These are phyloP conservation scores for Nibea coibor DNA, from an alignment of 2,113 vertebrate species.

Conservation along the genomic window DNA sequence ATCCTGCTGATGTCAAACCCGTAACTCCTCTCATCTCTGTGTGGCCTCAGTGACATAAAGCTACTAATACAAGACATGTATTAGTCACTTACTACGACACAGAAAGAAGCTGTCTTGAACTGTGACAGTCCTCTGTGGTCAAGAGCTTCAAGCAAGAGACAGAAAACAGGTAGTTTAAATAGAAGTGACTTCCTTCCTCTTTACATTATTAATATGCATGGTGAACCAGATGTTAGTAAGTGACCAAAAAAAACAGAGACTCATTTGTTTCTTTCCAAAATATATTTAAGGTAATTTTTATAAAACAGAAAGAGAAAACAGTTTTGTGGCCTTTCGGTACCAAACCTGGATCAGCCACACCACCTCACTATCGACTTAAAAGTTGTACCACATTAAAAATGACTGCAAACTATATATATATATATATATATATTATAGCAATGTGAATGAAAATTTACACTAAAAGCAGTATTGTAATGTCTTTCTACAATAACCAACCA, in stretches of 20 bases:
- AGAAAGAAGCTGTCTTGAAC: neutral
- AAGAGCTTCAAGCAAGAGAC: neutral
- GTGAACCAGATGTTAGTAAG: too few relatives aligned
- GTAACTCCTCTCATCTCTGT: neutral
- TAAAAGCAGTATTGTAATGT: too few relatives aligned
- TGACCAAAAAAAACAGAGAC: too few relatives aligned
- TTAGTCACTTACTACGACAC: neutral
- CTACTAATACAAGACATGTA: neutral
- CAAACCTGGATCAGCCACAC: too few relatives aligned
- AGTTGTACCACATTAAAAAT: neutral
- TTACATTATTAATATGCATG: neutral
- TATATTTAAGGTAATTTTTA: neutral
- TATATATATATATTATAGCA: too few relatives aligned
- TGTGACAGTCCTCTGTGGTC: neutral
- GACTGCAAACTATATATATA: neutral
- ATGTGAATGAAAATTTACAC: too few relatives aligned
- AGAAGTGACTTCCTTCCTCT: conserved; percentile 9
- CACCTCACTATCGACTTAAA: too few relatives aligned
- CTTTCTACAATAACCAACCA: too few relatives aligned
- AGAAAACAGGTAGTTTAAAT: neutral
- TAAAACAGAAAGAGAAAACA: neutral
- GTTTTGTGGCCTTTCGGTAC: neutral
- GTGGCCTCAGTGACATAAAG: neutral
- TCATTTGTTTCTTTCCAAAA: too few relatives aligned
- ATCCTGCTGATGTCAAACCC: neutral